Percentiles rank a stretch among this genome's conserved stretches.
Evolutionary conservation across 1,140 invertebrate species (phyloP).

Genomic region (Zeugodacus cucurbitae): DNA sequence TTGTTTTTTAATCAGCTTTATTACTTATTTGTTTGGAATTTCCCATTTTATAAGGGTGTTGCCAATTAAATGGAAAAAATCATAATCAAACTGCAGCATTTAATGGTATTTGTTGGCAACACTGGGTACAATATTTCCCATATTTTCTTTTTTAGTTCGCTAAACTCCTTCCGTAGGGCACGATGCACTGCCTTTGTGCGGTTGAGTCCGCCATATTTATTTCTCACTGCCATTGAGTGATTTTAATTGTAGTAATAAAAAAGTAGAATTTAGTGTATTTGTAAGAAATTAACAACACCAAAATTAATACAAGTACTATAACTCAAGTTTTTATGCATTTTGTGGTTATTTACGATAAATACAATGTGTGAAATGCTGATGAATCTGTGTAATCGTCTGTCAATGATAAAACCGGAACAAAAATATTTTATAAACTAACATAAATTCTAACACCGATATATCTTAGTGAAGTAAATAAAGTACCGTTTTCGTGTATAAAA

Average conservation of each 20-base stretch:
- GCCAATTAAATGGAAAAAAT: neutral
- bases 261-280: constrained; percentile 33
- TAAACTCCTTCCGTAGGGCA: constrained; percentile 32
- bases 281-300: constrained; percentile 36
- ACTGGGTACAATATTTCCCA: constrained; percentile 13
- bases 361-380: neutral
- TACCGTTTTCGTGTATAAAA: neutral
- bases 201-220: constrained; percentile 39
- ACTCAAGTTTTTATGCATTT: constrained; percentile 8
- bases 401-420: neutral
- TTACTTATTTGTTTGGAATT: neutral
- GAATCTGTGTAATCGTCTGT: neutral
- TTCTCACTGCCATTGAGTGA: constrained; percentile 39
- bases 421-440: neutral
- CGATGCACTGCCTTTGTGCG: constrained; percentile 37
- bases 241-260: constrained; percentile 38
- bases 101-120: neutral
- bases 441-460: neutral
- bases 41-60: neutral
- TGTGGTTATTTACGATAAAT: neutral
- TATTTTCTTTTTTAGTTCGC: constrained; percentile 39
- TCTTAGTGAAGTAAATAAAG: neutral
- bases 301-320: neutral
- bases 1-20: neutral
- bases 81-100: neutral